Base-by-base conservation (phyloP, 2,888 invertebrate genomes). In the Teleogryllus oceanicus region DNA sequence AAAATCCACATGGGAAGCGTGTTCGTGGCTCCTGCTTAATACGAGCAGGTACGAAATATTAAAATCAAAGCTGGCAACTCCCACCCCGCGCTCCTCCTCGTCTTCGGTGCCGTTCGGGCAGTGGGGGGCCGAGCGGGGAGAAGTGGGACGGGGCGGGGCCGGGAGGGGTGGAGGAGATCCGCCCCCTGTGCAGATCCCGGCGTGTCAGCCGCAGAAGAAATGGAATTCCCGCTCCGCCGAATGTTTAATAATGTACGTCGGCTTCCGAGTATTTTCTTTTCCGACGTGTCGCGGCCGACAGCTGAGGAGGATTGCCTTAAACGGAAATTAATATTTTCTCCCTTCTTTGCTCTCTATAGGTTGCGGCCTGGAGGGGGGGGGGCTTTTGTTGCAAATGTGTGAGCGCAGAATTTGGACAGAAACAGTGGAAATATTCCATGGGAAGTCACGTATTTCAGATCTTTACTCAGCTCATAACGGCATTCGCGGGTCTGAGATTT, bases 201-300 rank as follows among this genome's bases (percentile, higher is more conserved):
- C 37, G 37, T 37, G 37, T 37, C 37, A 37, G 37, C 37, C 37
- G 37, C 37, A 37, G 37, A n/a, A 62, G 62, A 62, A 62, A 62
- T 62, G n/a, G 62, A 62, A 18, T 62, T 62, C n/a, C 62, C 13
- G 16, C n/a, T 62, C 62, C 62, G n/a, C 8, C 16, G n/a, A 62
- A 62, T 62, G 62, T 62, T 62, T 62, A 62, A 62, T 62, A 62
- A 62, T 62, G 62, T 62, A 62, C 62, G 62, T n/a, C 13, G 62
- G n/a, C 16, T 62, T 62, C 62, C n/a, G 62, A 13, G 62, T 62
- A 62, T 62, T 62, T 62, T 62, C n/a, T 62, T 62, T 62, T 62
- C 62, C 13, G n/a, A 62, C 62, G n/a, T 62, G 62, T 62, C n/a
- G 62, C 62, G 62, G 62, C 13, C 62, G 62, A 62, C 62, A 62